These are phyloP conservation scores for Castor canadensis DNA, from an alignment of 2,113 vertebrate species.

Conservation along the genomic window DNA sequence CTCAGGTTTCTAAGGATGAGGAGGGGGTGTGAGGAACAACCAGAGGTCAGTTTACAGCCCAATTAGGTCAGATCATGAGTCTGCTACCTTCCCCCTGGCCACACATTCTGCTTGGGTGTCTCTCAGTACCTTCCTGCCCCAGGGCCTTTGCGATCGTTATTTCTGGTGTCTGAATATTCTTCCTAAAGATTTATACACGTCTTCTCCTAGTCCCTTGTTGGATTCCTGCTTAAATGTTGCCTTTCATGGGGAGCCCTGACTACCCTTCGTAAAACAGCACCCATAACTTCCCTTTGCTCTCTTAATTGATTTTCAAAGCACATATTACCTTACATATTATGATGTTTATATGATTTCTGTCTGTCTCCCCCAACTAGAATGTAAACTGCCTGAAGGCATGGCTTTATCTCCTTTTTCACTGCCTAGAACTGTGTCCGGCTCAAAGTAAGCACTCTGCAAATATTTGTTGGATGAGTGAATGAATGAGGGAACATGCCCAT, in stretches of 20 bases:
- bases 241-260: background rate
- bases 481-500: background rate
- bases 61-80: background rate
- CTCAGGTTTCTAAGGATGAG: background rate
- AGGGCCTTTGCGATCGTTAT: background rate
- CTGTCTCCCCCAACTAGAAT: background rate
- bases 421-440: background rate
- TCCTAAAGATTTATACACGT: background rate
- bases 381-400: background rate
- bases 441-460: background rate
- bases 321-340: background rate
- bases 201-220: background rate
- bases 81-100: no score
- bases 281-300: background rate
- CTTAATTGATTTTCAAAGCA: background rate
- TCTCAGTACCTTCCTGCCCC: background rate
- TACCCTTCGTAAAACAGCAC: background rate
- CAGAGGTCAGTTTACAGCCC: background rate
- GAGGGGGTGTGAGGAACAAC: background rate
- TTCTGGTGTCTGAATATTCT: background rate
- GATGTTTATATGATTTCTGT: background rate
- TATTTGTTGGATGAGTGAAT: background rate
- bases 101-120: background rate
- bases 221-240: background rate
- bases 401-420: background rate